A percentile compares a stretch with the other conserved stretches of the same genome.
phyloP scores from a whole-genome alignment of 2,113 vertebrate genomes.

The Paracanthobrama guichenoti region DNA sequence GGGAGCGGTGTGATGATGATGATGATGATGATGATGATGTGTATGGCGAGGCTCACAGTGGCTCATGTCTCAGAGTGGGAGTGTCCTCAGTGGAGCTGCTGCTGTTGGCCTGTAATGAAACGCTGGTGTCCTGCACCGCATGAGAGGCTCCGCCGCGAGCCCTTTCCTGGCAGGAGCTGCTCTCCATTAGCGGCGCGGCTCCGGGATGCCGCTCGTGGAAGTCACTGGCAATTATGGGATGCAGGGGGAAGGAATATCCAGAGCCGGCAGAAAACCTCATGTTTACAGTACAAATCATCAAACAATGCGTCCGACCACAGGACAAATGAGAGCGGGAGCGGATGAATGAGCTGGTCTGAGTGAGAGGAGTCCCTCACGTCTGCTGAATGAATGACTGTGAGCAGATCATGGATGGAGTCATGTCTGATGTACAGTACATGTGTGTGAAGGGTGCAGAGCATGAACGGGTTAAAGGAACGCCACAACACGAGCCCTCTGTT shows the following conservation, averaged over 20 bases:
- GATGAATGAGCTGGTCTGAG: too few species aligned
- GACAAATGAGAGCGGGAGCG: constrained; percentile 56
- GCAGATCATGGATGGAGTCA: too few species aligned
- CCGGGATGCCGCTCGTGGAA: constrained; percentile 13
- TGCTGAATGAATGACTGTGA: too few species aligned
- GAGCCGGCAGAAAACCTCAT: constrained; percentile 59
- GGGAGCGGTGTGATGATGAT: too few species aligned
- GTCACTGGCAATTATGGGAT: constrained; percentile 69
- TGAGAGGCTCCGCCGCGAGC: neutral
- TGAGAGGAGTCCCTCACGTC: too few species aligned
- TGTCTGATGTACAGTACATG: too few species aligned
- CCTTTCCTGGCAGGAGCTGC: constrained; percentile 58
- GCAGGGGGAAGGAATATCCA: constrained; percentile 46
- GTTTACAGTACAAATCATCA: constrained; percentile 74
- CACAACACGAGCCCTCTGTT: constrained; percentile 36
- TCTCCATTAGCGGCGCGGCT: constrained; percentile 65
- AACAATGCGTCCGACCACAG: constrained; percentile 67
- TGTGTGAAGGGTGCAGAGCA: neutral
- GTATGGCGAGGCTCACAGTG: constrained; percentile 55
- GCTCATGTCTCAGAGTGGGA: too few species aligned
- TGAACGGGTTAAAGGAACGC: constrained; percentile 38
- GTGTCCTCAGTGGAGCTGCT: constrained; percentile 38
- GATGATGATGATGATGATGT: constrained; percentile 38
- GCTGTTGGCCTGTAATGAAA: constrained; percentile 66
- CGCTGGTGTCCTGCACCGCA: constrained; percentile 26